Evolutionary conservation across 1,140 invertebrate species (phyloP).

Genomic region (Trissolcus basalis): DNA sequence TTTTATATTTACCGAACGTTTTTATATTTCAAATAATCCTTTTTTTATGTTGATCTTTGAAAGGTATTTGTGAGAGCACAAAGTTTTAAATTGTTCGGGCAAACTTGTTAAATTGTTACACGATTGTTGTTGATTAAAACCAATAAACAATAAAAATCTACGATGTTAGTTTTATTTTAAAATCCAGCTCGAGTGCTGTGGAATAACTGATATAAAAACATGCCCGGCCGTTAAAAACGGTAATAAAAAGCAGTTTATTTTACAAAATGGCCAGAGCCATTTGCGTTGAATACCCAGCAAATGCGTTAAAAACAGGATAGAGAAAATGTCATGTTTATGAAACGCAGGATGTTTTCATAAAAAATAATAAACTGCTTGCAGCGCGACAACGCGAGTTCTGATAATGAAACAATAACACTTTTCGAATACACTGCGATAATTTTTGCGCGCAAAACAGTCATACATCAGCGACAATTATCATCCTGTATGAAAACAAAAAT

Average conservation of each 20-base stretch:
- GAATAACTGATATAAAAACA: conserved; percentile 30
- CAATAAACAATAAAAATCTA: conserved; percentile 7
- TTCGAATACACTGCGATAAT: conserved; percentile 1
- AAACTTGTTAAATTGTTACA: no score
- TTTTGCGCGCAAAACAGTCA: no score
- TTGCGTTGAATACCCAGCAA: conserved; percentile 1
- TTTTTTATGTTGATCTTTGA: no score
- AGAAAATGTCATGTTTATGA: conserved; percentile 31
- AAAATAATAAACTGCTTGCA: conserved; percentile 23
- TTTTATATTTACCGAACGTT: no score
- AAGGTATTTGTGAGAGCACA: no score
- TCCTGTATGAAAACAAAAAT: not conserved
- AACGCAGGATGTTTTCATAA: conserved; percentile 24
- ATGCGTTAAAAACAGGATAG: conserved; percentile 5
- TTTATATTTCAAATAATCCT: no score
- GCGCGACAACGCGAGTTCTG: conserved; percentile 3
- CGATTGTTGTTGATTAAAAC: conserved; percentile 5
- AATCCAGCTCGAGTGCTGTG: conserved; percentile 6
- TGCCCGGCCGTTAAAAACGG: conserved; percentile 12
- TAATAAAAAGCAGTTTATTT: conserved; percentile 31
- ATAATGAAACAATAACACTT: conserved; percentile 37
- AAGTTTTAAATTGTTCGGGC: no score
- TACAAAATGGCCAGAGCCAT: conserved; percentile 23
- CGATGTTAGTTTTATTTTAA: conserved; percentile 8
- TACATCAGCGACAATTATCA: no score